Conservation (phyloP, 2,113 vertebrate genomes). For the Semicossyphus pulcher region DNA sequence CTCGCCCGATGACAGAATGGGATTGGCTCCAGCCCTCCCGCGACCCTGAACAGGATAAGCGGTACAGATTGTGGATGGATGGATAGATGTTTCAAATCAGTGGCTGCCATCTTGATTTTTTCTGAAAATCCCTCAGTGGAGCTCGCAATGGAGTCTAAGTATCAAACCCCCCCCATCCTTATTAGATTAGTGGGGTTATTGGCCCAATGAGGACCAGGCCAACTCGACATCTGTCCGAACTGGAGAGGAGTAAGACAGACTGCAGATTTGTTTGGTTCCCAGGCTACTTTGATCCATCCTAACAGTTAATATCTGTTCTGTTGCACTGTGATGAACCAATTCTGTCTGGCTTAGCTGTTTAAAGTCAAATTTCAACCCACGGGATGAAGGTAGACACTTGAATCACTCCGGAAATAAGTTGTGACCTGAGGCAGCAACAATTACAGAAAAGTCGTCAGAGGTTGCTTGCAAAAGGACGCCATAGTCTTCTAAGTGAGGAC, state of each 20-base stretch:
- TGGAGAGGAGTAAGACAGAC: not conserved
- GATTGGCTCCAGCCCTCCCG: too few relatives aligned
- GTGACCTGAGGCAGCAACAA: conserved; percentile 26
- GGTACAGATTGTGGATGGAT: too few relatives aligned
- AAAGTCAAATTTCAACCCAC: not conserved
- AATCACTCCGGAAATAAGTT: conserved; percentile 12
- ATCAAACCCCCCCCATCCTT: too few relatives aligned
- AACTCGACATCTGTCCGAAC: too few relatives aligned
- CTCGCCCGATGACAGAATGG: too few relatives aligned
- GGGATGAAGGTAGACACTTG: conserved; percentile 13
- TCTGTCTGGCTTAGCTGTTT: too few relatives aligned
- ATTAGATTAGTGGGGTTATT: not conserved
- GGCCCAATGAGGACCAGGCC: not conserved
- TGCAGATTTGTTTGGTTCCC: not conserved
- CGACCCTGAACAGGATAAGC: too few relatives aligned
- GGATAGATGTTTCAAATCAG: too few relatives aligned
- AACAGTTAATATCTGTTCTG: not conserved
- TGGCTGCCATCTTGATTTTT: too few relatives aligned
- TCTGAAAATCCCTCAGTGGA: too few relatives aligned
- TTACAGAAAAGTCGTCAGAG: conserved; percentile 39
- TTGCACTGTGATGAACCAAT: too few relatives aligned
- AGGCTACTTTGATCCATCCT: not conserved
- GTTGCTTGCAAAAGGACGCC: conserved; percentile 30
- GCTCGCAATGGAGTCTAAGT: too few relatives aligned
- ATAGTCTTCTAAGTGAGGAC: conserved; percentile 21